Percentiles rank a stretch among this genome's conserved stretches.
These are phyloP conservation scores for Hydrochoerus hydrochaeris DNA, from an alignment of 2,113 vertebrate species.

Conservation along the genomic window DNA sequence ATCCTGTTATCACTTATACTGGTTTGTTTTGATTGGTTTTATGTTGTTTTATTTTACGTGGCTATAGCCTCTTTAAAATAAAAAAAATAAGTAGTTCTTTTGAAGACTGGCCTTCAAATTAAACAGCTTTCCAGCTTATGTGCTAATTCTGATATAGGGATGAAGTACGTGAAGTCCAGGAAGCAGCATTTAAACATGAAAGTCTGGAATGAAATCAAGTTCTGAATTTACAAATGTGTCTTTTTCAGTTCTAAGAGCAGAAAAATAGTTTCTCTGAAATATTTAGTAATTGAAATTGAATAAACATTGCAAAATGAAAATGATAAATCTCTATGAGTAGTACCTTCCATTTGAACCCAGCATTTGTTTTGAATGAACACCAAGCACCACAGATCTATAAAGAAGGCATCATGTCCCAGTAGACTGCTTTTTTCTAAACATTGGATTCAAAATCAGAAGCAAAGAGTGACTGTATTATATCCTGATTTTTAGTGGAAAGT, in stretches of 20 bases:
- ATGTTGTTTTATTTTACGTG: too few species aligned
- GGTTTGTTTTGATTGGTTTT: too few species aligned
- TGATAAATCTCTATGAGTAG: background rate
- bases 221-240: background rate
- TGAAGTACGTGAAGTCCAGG: background rate
- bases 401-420: background rate
- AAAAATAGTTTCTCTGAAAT: background rate
- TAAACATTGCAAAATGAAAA: background rate
- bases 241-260: background rate
- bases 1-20: too few species aligned
- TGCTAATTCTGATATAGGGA: background rate
- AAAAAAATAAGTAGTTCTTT: conserved; percentile 6
- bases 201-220: background rate
- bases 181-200: background rate
- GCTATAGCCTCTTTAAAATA: too few species aligned
- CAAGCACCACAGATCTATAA: background rate
- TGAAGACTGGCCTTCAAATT: conserved; percentile 9
- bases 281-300: background rate
- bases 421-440: background rate
- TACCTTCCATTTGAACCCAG: background rate
- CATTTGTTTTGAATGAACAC: conserved; percentile 14
- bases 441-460: background rate
- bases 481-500: background rate
- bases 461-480: background rate
- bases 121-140: background rate